These are phyloP conservation scores for Cichlasoma orientale DNA, from an alignment of 2,797 vertebrate genomes.

Conservation along the genomic window DNA sequence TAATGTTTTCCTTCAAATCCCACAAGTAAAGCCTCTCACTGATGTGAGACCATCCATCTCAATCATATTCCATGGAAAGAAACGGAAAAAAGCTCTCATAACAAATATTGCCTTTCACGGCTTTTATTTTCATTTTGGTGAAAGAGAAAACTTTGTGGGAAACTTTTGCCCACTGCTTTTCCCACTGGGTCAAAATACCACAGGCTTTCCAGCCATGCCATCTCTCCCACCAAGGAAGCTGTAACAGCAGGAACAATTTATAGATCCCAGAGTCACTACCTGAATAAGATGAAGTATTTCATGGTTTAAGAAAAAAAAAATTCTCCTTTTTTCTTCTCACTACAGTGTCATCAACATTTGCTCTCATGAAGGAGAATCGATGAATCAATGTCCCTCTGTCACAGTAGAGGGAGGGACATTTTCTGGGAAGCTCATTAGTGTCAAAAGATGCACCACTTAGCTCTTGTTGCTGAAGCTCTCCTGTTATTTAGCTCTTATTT, in stretches of 20 bases:
- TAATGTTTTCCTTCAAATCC: slow-evolving; percentile 8
- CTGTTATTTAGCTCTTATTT: neutral
- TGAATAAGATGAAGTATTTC: slow-evolving; percentile 12
- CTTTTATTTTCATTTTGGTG: neutral
- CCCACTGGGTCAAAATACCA: neutral
- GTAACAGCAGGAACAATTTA: neutral
- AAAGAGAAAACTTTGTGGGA: neutral
- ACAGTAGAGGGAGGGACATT: neutral
- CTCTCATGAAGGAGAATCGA: neutral
- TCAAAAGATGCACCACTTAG: slow-evolving; percentile 1
- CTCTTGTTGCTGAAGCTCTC: slow-evolving; percentile 4
- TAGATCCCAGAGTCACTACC: neutral
- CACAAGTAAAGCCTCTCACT: neutral
- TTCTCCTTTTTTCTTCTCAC: neutral
- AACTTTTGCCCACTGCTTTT: neutral
- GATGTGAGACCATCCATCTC: neutral
- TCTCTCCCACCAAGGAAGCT: neutral
- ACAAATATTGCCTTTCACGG: neutral
- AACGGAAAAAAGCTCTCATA: neutral
- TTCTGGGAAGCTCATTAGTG: neutral
- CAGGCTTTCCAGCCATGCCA: neutral
- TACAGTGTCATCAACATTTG: neutral
- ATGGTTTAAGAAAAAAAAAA: neutral
- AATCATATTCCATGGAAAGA: neutral
- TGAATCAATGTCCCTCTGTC: neutral